Conservation (phyloP, 2,888 invertebrate species). For the Ptilodon capucinus region DNA sequence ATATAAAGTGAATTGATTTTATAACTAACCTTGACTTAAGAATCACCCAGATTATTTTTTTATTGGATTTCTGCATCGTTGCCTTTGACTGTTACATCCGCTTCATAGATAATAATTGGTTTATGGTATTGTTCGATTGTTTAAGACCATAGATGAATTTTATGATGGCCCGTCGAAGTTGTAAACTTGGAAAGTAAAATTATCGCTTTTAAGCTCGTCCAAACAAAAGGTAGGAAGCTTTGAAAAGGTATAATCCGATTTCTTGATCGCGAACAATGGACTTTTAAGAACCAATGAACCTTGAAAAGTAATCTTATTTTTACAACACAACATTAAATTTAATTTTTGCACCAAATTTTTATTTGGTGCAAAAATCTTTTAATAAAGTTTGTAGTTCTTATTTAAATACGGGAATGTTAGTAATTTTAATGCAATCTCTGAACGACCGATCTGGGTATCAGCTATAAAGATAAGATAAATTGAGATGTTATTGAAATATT, state of each 20-base stretch:
- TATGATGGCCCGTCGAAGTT: neutral
- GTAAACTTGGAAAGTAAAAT: neutral
- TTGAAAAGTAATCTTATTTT: too few species aligned
- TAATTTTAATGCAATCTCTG: neutral
- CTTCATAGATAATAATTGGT: neutral
- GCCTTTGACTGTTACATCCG: neutral
- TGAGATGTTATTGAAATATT: slow-evolving; percentile 1
- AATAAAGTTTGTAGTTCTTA: too few species aligned
- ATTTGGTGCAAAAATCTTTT: too few species aligned
- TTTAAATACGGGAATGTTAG: too few species aligned
- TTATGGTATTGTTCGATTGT: neutral
- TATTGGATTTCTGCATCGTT: neutral
- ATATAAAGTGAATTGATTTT: neutral
- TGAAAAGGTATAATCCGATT: neutral
- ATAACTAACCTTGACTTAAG: neutral
- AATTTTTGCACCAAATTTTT: neutral
- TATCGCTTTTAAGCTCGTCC: neutral
- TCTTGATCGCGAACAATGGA: neutral
- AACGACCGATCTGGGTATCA: neutral
- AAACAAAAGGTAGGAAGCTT: neutral
- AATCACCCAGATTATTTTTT: slow-evolving; percentile 3
- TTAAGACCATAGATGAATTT: neutral
- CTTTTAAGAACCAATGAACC: neutral
- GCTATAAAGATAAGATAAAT: neutral
- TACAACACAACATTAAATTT: neutral